phyloP scores from a whole-genome alignment of 2,888 invertebrate genomes.

The Hyppa rectilinea region DNA sequence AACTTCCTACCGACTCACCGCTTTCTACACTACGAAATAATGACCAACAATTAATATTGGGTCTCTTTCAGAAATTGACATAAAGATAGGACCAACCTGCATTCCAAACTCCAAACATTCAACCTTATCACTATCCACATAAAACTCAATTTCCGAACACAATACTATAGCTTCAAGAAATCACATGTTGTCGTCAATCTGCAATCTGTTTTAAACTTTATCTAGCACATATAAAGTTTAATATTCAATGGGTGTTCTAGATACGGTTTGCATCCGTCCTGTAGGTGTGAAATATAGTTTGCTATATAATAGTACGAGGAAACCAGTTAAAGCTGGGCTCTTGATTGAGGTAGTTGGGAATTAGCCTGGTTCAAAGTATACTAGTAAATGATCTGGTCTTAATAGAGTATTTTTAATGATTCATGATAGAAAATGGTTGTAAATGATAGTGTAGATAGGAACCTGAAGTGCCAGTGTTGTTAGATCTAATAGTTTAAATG shows the following conservation, averaged over 20 bases:
- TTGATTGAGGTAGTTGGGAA: constrained; percentile 42
- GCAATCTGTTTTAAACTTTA: constrained; percentile 53
- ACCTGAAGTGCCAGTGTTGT: constrained; percentile 53
- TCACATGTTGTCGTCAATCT: constrained; percentile 45
- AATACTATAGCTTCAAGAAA: constrained; percentile 43
- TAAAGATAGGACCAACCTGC: constrained; percentile 55
- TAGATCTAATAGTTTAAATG: constrained; percentile 50
- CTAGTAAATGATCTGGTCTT: constrained; percentile 50
- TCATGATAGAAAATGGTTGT: constrained; percentile 60
- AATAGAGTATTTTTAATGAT: constrained; percentile 68
- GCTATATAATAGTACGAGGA: constrained; percentile 51
- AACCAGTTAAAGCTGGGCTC: constrained; percentile 57
- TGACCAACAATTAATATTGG: constrained; percentile 83
- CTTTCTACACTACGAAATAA: constrained; percentile 86
- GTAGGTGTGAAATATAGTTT: constrained; percentile 65
- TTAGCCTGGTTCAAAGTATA: constrained; percentile 57
- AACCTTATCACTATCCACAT: constrained; percentile 36
- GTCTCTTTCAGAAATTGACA: constrained; percentile 64
- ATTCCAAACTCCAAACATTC: constrained; percentile 28
- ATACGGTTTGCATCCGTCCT: constrained; percentile 59
- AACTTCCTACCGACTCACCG: constrained; percentile 78
- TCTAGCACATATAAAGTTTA: constrained; percentile 44
- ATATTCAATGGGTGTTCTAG: constrained; percentile 50
- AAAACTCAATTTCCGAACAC: constrained; percentile 44
- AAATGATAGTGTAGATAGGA: constrained; percentile 62